Evolutionary conservation across 1,140 invertebrate genomes (phyloP).

Genomic region (Drosophila kikkawai): DNA sequence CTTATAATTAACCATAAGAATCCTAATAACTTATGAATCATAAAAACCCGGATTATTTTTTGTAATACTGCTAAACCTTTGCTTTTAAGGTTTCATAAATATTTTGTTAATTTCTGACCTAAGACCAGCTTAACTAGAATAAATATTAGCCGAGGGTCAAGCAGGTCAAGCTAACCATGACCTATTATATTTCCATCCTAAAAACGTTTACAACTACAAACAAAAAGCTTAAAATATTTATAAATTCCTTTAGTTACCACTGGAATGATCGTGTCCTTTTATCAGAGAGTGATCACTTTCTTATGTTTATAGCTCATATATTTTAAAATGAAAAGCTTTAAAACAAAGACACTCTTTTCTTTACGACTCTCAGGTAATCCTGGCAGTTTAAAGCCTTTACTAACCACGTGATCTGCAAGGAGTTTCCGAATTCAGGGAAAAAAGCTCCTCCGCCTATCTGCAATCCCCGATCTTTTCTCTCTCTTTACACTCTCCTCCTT

Average conservation of each 20-base stretch:
- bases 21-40: no score
- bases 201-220: no score
- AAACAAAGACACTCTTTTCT: background rate
- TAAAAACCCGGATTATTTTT: no score
- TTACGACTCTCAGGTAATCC: background rate
- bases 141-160: no score
- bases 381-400: background rate
- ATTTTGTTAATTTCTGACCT: no score
- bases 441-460: background rate
- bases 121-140: no score
- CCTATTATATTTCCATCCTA: no score
- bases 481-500: slow-evolving; percentile 15
- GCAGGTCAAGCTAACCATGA: no score
- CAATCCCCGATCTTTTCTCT: background rate
- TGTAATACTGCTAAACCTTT: no score
- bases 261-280: background rate
- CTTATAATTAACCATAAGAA: no score
- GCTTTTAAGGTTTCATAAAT: no score
- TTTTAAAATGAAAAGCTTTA: background rate
- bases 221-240: background rate
- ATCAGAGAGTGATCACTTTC: background rate
- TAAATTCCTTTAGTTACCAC: background rate
- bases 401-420: slow-evolving; percentile 16
- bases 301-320: no score
- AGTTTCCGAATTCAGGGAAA: slow-evolving; percentile 10